Percentiles rank a stretch among this genome's conserved stretches.
Evolutionary conservation across 1,140 invertebrate genomes (phyloP).

Genomic region (Drosophila tropicalis): DNA sequence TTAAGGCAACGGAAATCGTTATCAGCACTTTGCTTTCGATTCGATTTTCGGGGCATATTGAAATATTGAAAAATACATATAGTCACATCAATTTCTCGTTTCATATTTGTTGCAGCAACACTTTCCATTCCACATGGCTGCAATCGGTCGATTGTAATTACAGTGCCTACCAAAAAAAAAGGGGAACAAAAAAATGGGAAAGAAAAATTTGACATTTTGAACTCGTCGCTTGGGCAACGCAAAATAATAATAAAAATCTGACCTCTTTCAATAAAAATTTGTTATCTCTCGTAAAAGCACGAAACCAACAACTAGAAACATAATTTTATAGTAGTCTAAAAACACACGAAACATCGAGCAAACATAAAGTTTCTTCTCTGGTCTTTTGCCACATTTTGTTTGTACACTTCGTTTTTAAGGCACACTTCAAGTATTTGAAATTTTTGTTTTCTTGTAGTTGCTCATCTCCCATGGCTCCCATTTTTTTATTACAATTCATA

Average conservation of each 20-base stretch:
- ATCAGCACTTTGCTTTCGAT: slow-evolving; percentile 68
- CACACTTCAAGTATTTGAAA: slow-evolving; percentile 6
- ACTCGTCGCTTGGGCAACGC: slow-evolving; percentile 53
- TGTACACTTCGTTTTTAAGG: slow-evolving; percentile 33
- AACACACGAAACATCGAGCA: slow-evolving; percentile 40
- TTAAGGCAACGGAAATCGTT: slow-evolving; percentile 76
- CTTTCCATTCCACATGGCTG: slow-evolving; percentile 53
- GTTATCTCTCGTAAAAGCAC: slow-evolving; percentile 72
- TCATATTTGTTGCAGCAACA: slow-evolving; percentile 55
- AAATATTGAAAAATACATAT: slow-evolving; percentile 38
- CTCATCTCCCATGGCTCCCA: not conserved
- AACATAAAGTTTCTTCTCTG: slow-evolving; percentile 52
- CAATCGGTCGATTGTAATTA: slow-evolving; percentile 31
- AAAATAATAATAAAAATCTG: slow-evolving; percentile 8
- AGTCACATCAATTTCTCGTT: slow-evolving; percentile 18
- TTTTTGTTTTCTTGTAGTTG: slow-evolving; percentile 1
- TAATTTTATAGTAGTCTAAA: slow-evolving; percentile 64
- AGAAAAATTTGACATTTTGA: slow-evolving; percentile 68
- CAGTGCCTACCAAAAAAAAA: slow-evolving; percentile 31
- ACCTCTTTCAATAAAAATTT: slow-evolving; percentile 59
- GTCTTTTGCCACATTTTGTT: slow-evolving; percentile 57
- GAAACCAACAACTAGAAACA: slow-evolving; percentile 48
- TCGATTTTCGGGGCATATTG: slow-evolving; percentile 65
- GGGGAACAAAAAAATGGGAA: not conserved
- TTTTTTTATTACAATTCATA: slow-evolving; percentile 66